phyloP scores from a whole-genome alignment of 1,140 invertebrate genomes.

The Brachionus angularis region DNA sequence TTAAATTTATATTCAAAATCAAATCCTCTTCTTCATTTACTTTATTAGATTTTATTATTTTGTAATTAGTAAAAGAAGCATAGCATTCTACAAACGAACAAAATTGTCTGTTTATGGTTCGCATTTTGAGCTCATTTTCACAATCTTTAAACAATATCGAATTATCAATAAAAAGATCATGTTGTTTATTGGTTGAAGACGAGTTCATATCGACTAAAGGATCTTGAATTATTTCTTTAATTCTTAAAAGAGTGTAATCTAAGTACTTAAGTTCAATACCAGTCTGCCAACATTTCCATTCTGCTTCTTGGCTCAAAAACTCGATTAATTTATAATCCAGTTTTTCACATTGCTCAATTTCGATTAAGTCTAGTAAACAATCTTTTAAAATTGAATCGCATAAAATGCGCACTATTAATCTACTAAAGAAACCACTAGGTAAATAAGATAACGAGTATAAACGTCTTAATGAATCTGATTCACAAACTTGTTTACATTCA shows the following conservation, averaged over 20 bases:
- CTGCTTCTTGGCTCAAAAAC: conserved; percentile 38
- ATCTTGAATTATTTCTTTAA: conserved; percentile 74
- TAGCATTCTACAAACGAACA: conserved; percentile 40
- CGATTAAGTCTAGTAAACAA: conserved; percentile 15
- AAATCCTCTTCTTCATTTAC: neutral
- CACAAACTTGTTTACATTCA: conserved; percentile 45
- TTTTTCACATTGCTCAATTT: conserved; percentile 18
- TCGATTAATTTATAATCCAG: conserved; percentile 24
- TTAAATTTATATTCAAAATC: conserved; percentile 17
- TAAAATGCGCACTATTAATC: conserved; percentile 18
- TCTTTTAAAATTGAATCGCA: conserved; percentile 18
- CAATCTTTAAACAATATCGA: conserved; percentile 29
- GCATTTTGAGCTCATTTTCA: conserved; percentile 25
- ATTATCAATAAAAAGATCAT: neutral
- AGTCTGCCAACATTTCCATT: conserved; percentile 89
- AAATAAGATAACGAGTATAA: conserved; percentile 80
- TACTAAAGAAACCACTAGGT: conserved; percentile 76
- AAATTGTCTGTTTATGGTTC: conserved; percentile 12
- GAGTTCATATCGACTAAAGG: conserved; percentile 47
- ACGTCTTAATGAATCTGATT: conserved; percentile 53
- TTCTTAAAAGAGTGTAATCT: conserved; percentile 71
- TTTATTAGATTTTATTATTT: neutral
- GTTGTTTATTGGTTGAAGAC: conserved; percentile 49
- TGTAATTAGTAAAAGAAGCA: conserved; percentile 13
- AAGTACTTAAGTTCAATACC: conserved; percentile 81